Base-by-base conservation (phyloP, 37 sponge, comb jelly and placozoan species). In the Geodia barretti region DNA sequence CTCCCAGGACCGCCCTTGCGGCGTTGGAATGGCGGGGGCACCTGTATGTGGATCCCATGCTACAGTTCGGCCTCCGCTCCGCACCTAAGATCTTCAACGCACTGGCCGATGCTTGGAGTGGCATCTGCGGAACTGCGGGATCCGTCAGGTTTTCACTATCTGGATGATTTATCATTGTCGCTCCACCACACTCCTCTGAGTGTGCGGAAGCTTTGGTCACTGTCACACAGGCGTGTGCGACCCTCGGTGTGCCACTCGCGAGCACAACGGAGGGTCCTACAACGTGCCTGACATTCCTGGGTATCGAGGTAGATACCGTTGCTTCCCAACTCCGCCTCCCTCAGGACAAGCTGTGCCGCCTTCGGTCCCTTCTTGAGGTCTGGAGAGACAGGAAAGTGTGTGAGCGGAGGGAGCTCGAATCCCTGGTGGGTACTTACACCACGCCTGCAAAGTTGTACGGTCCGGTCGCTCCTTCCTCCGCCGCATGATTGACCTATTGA, bases 211-310 rank as follows among this genome's bases (percentile, higher is more conserved):
- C 21, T 31, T 76, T 63, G 8, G 5, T 5, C 0, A 20, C n/a
- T 1, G 2, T 63, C 23, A n/a, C 34, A n/a, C n/a, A 41, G 34
- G 65, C 60, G 5, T 87, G 65, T 69, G 19, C 4, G 11, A 23
- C 23, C 36, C 81, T 88, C 14, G 83, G 88, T 0, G 72, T 88
- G n/a, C 88, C 83, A 36, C 17, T 87, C 35, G n/a, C 62, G 5
- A 35, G 82, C 40, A 87, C 81, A 59, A 74, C 61, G 11, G 82
- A 81, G 63, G 88, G 88, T 8, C 82, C 88, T 3, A 36, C 87
- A 8, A 73, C 41, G 36, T 32, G 66, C 40, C 39, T 87, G n/a
- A 81, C 81, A 24, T 81, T 75, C n/a, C 70, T 87, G 19, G 81
- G 88, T 38, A 87, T 87, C 26, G 34, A 37, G 36, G 63, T 77